Evolutionary conservation across 2,888 invertebrate species (phyloP).

Genomic region (Scaptomyza reducta): DNA sequence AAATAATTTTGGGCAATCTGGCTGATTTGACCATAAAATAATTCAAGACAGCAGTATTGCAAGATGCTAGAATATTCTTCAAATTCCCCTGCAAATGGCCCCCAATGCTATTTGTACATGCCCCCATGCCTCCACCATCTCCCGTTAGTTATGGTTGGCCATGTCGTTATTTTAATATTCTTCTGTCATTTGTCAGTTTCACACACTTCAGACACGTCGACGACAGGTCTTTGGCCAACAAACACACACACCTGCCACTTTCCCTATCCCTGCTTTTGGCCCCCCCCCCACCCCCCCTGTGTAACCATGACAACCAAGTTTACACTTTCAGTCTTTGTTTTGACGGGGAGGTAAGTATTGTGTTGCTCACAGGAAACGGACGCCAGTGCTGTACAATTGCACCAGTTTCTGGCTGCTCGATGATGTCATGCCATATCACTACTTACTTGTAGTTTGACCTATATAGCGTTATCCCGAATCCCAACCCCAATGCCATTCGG

Average conservation of each 20-base stretch:
- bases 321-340: slow-evolving; percentile 47
- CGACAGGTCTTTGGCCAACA: slow-evolving; percentile 46
- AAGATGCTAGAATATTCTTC: slow-evolving; percentile 18
- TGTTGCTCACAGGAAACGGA: slow-evolving; percentile 25
- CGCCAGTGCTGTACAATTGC: slow-evolving; percentile 42
- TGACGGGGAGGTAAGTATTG: slow-evolving; percentile 31
- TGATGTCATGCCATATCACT: slow-evolving; percentile 63
- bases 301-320: slow-evolving; percentile 63
- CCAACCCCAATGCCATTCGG: slow-evolving; percentile 25
- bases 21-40: slow-evolving; percentile 15
- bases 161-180: slow-evolving; percentile 61
- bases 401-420: slow-evolving; percentile 40
- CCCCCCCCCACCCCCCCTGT: not conserved
- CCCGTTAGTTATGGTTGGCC: slow-evolving; percentile 32
- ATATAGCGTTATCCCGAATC: slow-evolving; percentile 47
- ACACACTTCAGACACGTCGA: slow-evolving; percentile 56
- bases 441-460: slow-evolving; percentile 64
- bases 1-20: slow-evolving; percentile 13
- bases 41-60: slow-evolving; percentile 16
- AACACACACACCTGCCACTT: slow-evolving; percentile 8
- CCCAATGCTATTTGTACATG: slow-evolving; percentile 5
- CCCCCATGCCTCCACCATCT: not conserved
- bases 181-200: slow-evolving; percentile 67
- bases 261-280: not conserved
- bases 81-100: slow-evolving; percentile 48